These are phyloP conservation scores for Balearica regulorum DNA, from an alignment of 2,797 vertebrate species.

Conservation along the genomic window DNA sequence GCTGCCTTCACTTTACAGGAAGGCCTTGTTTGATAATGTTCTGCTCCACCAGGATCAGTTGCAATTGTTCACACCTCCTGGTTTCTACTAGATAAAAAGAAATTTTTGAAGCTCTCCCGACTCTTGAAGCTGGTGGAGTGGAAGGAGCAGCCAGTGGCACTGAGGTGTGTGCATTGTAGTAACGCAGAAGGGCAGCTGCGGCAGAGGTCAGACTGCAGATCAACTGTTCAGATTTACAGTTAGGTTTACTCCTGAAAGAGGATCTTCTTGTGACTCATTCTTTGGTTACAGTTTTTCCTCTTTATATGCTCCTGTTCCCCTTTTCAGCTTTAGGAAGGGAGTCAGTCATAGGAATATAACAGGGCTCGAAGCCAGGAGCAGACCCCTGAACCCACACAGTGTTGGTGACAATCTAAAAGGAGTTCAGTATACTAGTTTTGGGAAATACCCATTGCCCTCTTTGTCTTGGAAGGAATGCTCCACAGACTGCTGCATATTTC, in stretches of 20 bases:
- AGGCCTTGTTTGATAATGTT: background rate
- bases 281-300: background rate
- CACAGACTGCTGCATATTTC: background rate
- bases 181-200: background rate
- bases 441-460: background rate
- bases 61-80: background rate
- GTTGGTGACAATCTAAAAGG: background rate
- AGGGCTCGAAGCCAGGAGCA: background rate
- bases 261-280: background rate
- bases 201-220: background rate
- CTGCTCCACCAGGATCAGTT: background rate
- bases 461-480: background rate
- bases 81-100: background rate
- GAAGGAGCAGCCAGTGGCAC: background rate
- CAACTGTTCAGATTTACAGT: background rate
- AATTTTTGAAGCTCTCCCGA: background rate
- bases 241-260: background rate
- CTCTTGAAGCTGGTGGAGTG: background rate
- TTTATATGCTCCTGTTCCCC: background rate
- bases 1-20: background rate
- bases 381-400: background rate
- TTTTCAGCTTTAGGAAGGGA: background rate
- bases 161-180: background rate
- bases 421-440: background rate
- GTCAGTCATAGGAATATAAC: background rate